These are phyloP conservation scores for Acanthurus leucopareius DNA, from an alignment of 2,797 vertebrate genomes.

Conservation along the genomic window DNA sequence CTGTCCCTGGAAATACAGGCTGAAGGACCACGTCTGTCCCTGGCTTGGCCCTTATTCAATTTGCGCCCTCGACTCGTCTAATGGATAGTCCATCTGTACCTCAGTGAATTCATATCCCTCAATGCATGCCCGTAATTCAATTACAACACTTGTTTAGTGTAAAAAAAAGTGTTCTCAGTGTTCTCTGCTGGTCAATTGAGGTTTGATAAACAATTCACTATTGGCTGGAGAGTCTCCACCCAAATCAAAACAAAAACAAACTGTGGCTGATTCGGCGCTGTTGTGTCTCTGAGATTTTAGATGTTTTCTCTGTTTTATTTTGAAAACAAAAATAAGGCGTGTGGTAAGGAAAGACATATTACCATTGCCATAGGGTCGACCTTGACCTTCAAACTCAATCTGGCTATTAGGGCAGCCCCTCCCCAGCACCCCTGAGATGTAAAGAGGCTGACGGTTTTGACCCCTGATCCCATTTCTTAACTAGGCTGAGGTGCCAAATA, in stretches of 20 bases:
- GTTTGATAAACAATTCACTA: slow-evolving; percentile 75
- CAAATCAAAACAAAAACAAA: slow-evolving; percentile 79
- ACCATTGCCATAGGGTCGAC: slow-evolving; percentile 84
- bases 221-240: slow-evolving; percentile 74
- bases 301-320: slow-evolving; percentile 52
- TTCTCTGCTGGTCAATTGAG: slow-evolving; percentile 68
- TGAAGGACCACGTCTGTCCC: slow-evolving; percentile 83
- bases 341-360: slow-evolving; percentile 83
- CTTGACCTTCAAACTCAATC: slow-evolving; percentile 91
- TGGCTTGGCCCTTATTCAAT: slow-evolving; percentile 82
- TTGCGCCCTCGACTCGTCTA: slow-evolving; percentile 77
- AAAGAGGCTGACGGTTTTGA: slow-evolving; percentile 88
- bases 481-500: slow-evolving; percentile 87
- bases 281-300: slow-evolving; percentile 63
- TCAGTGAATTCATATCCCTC: slow-evolving; percentile 83
- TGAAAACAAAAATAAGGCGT: slow-evolving; percentile 44
- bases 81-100: slow-evolving; percentile 84
- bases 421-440: slow-evolving; percentile 85
- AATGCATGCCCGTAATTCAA: slow-evolving; percentile 82
- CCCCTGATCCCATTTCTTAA: slow-evolving; percentile 91
- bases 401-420: slow-evolving; percentile 85
- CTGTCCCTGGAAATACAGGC: slow-evolving; percentile 80
- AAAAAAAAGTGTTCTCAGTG: slow-evolving; percentile 60
- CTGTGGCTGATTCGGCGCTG: slow-evolving; percentile 49
- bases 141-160: slow-evolving; percentile 79